Evolutionary conservation across 2,888 invertebrate species (phyloP).

Genomic region (Alcis repandata): DNA sequence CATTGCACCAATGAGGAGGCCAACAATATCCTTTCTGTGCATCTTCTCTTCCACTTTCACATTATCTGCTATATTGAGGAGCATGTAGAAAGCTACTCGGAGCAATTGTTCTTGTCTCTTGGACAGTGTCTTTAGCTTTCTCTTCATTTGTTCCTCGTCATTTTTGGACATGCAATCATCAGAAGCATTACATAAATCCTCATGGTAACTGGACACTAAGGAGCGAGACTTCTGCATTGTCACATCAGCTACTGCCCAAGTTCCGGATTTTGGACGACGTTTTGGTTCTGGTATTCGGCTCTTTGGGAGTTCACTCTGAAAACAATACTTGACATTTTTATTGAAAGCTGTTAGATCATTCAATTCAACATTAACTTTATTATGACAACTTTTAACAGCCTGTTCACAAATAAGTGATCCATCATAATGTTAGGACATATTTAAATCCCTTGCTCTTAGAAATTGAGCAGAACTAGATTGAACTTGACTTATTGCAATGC

Average conservation of each 20-base stretch:
- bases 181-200: conserved; percentile 86
- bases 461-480: too few species aligned
- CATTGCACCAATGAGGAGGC: conserved; percentile 94
- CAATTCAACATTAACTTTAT: too few species aligned
- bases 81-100: conserved; percentile 95
- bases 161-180: conserved; percentile 81
- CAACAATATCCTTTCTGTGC: conserved; percentile 96
- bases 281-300: conserved; percentile 91
- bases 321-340: neutral
- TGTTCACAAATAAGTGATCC: too few species aligned
- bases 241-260: conserved; percentile 88
- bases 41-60: conserved; percentile 98
- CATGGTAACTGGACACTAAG: conserved; percentile 90
- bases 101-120: conserved; percentile 97
- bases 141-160: conserved; percentile 92
- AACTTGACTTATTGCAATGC: too few species aligned
- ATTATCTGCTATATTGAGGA: conserved; percentile 98
- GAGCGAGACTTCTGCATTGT: conserved; percentile 86
- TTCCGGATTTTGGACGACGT: conserved; percentile 91
- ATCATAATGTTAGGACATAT: too few species aligned
- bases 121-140: conserved; percentile 92
- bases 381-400: too few species aligned
- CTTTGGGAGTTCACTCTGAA: conserved; percentile 88
- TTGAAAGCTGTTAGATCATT: neutral
- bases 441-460: too few species aligned